Percentiles rank a stretch among this genome's conserved stretches.
Evolutionary conservation across 2,113 vertebrate species (phyloP).

Genomic region (Triplophysa tibetana): DNA sequence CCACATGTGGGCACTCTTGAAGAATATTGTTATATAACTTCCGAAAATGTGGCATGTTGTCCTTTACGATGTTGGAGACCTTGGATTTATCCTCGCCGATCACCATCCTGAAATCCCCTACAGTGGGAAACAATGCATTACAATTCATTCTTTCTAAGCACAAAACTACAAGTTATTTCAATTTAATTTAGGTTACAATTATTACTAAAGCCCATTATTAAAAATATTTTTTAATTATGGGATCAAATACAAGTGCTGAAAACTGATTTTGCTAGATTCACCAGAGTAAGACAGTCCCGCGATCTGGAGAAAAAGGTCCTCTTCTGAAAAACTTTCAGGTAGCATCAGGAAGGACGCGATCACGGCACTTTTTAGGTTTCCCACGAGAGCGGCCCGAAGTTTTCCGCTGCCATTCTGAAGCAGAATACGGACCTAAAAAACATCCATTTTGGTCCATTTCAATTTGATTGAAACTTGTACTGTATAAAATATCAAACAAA

Average conservation of each 20-base stretch:
- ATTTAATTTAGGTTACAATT: neutral
- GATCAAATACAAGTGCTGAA: neutral
- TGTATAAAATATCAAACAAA: no score
- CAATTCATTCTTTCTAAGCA: neutral
- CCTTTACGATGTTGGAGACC: conserved; percentile 88
- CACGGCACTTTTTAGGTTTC: conserved; percentile 90
- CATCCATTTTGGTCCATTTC: neutral
- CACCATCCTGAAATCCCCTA: conserved; percentile 95
- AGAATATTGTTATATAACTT: conserved; percentile 86
- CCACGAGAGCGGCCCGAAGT: conserved; percentile 80
- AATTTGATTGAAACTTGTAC: no score
- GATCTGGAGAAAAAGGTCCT: conserved; percentile 90
- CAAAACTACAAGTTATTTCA: no score
- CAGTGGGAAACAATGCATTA: neutral
- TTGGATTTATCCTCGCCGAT: conserved; percentile 92
- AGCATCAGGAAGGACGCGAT: conserved; percentile 92
- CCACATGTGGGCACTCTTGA: conserved; percentile 87
- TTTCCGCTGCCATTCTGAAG: conserved; percentile 79
- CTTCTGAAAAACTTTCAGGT: conserved; percentile 91
- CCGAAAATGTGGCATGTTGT: conserved; percentile 85
- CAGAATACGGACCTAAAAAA: conserved; percentile 86
- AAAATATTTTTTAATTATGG: neutral
- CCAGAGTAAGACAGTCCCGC: conserved; percentile 92
- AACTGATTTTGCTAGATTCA: conserved; percentile 55
- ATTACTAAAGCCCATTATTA: neutral